A percentile compares a stretch with the other conserved stretches of the same genome.
Conservation (phyloP, 2,797 vertebrate genomes). For the Leptoclinus maculatus region DNA sequence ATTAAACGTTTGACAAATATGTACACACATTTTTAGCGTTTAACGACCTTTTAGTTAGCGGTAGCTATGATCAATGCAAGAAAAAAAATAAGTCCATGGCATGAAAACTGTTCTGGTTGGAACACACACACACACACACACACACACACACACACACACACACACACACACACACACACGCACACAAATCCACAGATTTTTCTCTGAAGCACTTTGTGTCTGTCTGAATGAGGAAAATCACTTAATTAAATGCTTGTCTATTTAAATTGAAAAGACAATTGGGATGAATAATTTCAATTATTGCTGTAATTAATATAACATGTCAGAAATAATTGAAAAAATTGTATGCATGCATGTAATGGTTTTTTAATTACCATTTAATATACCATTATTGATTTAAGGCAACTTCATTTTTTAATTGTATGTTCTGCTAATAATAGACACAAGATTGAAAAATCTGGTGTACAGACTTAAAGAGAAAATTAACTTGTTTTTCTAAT, state of each 20-base stretch:
- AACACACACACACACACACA: neutral
- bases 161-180: neutral
- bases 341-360: constrained; percentile 4
- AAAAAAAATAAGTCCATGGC: neutral
- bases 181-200: constrained; percentile 4
- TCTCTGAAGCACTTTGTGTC: constrained; percentile 11
- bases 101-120: constrained; percentile 2
- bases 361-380: constrained; percentile 31
- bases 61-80: neutral
- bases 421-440: neutral
- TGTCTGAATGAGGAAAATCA: constrained; percentile 27
- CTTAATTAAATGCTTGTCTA: constrained; percentile 53
- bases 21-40: neutral
- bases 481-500: constrained; percentile 15
- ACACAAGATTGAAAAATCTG: neutral
- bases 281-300: constrained; percentile 41
- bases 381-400: constrained; percentile 16
- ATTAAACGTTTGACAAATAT: neutral
- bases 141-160: neutral
- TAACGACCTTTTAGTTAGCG: neutral
- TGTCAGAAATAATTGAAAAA: constrained; percentile 38
- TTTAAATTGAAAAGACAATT: constrained; percentile 56
- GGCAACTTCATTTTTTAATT: neutral
- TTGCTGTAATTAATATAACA: constrained; percentile 46
- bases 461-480: neutral